These are phyloP conservation scores for Archips xylosteana DNA, from an alignment of 2,888 invertebrate genomes.

Conservation along the genomic window DNA sequence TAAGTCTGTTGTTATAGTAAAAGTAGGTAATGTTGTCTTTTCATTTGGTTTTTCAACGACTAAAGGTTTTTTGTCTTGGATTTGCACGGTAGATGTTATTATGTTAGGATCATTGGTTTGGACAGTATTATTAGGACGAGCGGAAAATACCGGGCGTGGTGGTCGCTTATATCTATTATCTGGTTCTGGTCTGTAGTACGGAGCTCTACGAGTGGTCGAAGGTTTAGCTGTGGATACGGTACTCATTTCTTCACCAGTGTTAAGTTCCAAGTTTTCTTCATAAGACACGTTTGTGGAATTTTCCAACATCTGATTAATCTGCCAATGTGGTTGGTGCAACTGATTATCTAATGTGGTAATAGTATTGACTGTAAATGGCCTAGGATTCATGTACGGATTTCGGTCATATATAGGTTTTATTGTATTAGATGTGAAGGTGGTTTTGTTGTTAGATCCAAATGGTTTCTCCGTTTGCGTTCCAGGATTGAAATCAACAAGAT, in stretches of 20 bases:
- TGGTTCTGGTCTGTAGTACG: slow-evolving; percentile 50
- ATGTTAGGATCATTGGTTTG: slow-evolving; percentile 69
- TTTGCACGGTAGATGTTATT: slow-evolving; percentile 80
- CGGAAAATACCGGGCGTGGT: slow-evolving; percentile 58
- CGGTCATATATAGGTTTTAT: slow-evolving; percentile 70
- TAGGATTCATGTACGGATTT: slow-evolving; percentile 67
- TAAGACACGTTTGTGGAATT: slow-evolving; percentile 73
- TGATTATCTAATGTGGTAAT: slow-evolving; percentile 73
- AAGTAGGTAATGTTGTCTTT: slow-evolving; percentile 66
- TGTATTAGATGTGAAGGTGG: slow-evolving; percentile 68
- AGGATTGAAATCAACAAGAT: slow-evolving; percentile 61
- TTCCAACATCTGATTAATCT: slow-evolving; percentile 77
- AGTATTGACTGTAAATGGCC: slow-evolving; percentile 74
- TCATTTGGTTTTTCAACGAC: slow-evolving; percentile 68
- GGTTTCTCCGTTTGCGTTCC: slow-evolving; percentile 83
- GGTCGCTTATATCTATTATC: slow-evolving; percentile 61
- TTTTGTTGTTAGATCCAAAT: slow-evolving; percentile 67
- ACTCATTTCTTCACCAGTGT: slow-evolving; percentile 77
- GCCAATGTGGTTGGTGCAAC: slow-evolving; percentile 81
- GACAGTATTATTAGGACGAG: slow-evolving; percentile 58
- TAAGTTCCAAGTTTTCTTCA: slow-evolving; percentile 75
- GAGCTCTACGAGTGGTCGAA: slow-evolving; percentile 53
- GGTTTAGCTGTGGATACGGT: slow-evolving; percentile 54
- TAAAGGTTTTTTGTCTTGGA: slow-evolving; percentile 77
- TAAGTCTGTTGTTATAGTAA: slow-evolving; percentile 62